Conservation (phyloP, 2,888 invertebrate species). For the Nipponacmea schrenckii region DNA sequence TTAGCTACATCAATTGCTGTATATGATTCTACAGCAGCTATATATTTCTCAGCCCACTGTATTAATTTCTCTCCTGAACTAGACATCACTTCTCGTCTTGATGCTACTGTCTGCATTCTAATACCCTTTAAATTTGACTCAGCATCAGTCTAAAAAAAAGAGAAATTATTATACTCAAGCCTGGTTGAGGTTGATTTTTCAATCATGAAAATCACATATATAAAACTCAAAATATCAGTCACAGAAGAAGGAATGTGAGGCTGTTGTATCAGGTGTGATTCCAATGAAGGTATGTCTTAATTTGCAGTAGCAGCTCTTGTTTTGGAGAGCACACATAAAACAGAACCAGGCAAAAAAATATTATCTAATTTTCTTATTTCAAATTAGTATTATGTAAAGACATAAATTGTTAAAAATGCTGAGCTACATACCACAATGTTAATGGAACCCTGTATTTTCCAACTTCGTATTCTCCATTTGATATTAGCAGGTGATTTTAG, state of each 20-base stretch:
- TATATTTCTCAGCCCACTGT: conserved; percentile 56
- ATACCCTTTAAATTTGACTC: conserved; percentile 50
- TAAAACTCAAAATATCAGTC: too few species aligned
- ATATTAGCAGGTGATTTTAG: conserved; percentile 64
- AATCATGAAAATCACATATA: too few species aligned
- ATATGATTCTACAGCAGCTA: conserved; percentile 63
- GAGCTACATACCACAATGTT: conserved; percentile 62
- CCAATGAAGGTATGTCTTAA: too few species aligned
- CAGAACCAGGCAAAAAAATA: too few species aligned
- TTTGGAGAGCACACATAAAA: too few species aligned
- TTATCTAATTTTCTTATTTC: too few species aligned
- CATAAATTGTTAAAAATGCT: too few species aligned
- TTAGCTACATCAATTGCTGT: conserved; percentile 54
- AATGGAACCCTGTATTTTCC: conserved; percentile 59
- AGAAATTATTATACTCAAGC: not conserved
- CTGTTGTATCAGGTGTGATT: too few species aligned
- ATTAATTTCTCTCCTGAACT: conserved; percentile 55
- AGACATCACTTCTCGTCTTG: conserved; percentile 53
- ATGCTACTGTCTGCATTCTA: conserved; percentile 55
- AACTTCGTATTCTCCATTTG: conserved; percentile 62
- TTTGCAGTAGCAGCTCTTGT: too few species aligned
- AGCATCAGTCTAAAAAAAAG: conserved; percentile 40
- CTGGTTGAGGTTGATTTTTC: too few species aligned
- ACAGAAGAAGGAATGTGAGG: too few species aligned
- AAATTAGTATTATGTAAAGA: too few species aligned